phyloP scores from a whole-genome alignment of 2,113 vertebrate genomes.

The Lepus europaeus region DNA sequence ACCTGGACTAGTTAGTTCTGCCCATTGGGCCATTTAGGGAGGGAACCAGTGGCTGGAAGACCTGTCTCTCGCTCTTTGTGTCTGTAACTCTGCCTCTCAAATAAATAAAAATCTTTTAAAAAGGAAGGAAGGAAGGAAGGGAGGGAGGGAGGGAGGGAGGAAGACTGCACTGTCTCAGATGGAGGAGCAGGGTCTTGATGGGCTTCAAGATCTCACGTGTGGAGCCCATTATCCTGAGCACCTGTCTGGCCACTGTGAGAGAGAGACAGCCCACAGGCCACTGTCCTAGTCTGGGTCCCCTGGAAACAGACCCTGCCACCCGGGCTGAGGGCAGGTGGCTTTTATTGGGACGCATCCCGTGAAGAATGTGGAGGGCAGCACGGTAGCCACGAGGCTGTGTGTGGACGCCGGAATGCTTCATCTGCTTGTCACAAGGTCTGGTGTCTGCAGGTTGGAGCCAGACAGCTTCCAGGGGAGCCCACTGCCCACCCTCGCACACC shows the following conservation, averaged over 20 bases:
- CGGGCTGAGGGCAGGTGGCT: neutral
- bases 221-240: neutral
- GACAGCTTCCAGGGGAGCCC: neutral
- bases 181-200: neutral
- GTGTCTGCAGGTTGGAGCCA: neutral
- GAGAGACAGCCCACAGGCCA: neutral
- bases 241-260: neutral
- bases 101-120: too few species aligned
- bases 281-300: neutral
- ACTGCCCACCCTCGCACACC: accelerated
- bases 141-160: too few species aligned
- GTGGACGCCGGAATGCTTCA: neutral
- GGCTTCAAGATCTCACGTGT: neutral
- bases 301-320: neutral
- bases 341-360: neutral
- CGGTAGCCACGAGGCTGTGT: neutral
- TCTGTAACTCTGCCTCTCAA: too few species aligned
- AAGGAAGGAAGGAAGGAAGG: too few species aligned
- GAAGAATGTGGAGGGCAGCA: neutral
- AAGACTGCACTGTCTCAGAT: too few species aligned
- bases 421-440: neutral
- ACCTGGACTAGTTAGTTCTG: too few species aligned
- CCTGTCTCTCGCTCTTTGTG: too few species aligned
- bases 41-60: too few species aligned
- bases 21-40: too few species aligned